A percentile compares a stretch with the other conserved stretches of the same genome.
phyloP scores from a whole-genome alignment of 2,797 vertebrate genomes.

The Bufotes viridis region DNA sequence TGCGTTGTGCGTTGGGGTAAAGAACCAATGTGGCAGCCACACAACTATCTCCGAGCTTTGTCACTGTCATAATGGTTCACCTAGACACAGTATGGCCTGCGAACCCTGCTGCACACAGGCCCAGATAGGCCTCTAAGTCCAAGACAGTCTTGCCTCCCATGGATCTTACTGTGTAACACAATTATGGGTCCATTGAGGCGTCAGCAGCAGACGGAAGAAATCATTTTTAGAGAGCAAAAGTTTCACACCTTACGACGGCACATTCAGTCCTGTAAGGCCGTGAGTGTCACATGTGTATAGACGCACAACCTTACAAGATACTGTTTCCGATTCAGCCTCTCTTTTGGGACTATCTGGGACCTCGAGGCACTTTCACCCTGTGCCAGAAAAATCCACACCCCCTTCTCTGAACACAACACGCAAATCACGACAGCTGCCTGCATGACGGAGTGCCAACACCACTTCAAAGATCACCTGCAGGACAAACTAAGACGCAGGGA shows the following conservation, averaged over 20 bases:
- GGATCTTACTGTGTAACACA: background rate
- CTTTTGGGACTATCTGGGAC: slow-evolving; percentile 32
- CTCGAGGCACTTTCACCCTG: slow-evolving; percentile 29
- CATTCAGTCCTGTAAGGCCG: background rate
- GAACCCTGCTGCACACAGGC: background rate
- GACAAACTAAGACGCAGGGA: slow-evolving; percentile 3
- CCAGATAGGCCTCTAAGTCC: background rate
- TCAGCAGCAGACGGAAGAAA: background rate
- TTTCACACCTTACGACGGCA: background rate
- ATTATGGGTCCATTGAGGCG: background rate
- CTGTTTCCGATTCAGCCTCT: slow-evolving; percentile 21
- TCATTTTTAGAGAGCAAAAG: background rate
- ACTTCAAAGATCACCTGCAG: slow-evolving; percentile 58
- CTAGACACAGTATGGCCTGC: background rate
- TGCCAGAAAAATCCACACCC: slow-evolving; percentile 51
- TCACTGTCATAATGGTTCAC: background rate
- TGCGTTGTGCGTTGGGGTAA: no score
- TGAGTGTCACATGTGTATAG: background rate
- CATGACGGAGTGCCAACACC: slow-evolving; percentile 47
- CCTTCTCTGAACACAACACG: slow-evolving; percentile 43
- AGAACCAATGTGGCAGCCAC: no score
- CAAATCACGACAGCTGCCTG: slow-evolving; percentile 56
- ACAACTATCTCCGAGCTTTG: no score
- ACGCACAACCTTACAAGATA: background rate
- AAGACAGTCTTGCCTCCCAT: background rate